Conservation (phyloP, 2,113 vertebrate genomes). For the Coryphaenoides rupestris region DNA sequence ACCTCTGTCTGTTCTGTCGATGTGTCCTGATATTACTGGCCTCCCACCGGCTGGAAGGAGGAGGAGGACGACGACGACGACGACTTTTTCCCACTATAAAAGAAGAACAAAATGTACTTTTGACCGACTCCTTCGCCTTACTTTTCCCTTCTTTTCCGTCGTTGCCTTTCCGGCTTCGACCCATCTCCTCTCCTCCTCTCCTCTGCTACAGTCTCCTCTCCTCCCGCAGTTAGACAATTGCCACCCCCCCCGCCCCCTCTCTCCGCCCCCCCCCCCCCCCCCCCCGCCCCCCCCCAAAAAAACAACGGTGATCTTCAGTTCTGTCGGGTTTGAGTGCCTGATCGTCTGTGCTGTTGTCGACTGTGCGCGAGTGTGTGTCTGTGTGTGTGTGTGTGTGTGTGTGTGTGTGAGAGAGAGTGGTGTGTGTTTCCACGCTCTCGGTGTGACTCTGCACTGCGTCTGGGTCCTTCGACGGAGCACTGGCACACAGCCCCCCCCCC, state of each 20-base stretch:
- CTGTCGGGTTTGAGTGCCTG: slow-evolving; percentile 42
- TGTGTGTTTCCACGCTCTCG: slow-evolving; percentile 39
- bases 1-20: background rate
- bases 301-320: slow-evolving; percentile 54
- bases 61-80: slow-evolving; percentile 1
- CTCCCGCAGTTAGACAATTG: slow-evolving; percentile 66
- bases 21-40: background rate
- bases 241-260: slow-evolving; percentile 58
- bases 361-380: slow-evolving; percentile 35
- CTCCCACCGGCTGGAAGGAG: slow-evolving; percentile 16
- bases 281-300: slow-evolving; percentile 64
- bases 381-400: slow-evolving; percentile 33
- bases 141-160: background rate
- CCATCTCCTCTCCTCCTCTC: slow-evolving; percentile 37
- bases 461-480: slow-evolving; percentile 48
- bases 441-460: slow-evolving; percentile 61
- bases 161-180: background rate
- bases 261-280: slow-evolving; percentile 46
- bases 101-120: slow-evolving; percentile 25
- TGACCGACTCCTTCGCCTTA: background rate
- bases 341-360: slow-evolving; percentile 28
- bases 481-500: slow-evolving; percentile 13
- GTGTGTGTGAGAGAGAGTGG: slow-evolving; percentile 17
- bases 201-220: slow-evolving; percentile 58
- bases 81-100: slow-evolving; percentile 25